These are phyloP conservation scores for Bujurquina vittata DNA, from an alignment of 2,113 vertebrate species.

Conservation along the genomic window DNA sequence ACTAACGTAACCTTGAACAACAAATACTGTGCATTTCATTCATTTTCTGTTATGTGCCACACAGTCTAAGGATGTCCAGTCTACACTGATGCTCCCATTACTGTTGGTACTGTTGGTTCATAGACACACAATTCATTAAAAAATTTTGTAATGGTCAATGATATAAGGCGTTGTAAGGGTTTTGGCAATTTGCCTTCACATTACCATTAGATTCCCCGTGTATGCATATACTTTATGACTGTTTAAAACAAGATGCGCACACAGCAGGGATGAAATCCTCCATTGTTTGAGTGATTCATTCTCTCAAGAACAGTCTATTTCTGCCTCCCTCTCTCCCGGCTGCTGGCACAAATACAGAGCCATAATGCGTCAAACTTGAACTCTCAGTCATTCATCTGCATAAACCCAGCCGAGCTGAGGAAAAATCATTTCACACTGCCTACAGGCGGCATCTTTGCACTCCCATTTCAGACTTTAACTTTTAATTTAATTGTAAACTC, in stretches of 20 bases:
- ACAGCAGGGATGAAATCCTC: constrained; percentile 11
- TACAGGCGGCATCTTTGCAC: constrained; percentile 13
- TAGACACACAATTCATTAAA: background rate
- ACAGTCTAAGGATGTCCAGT: background rate
- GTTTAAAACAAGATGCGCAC: background rate
- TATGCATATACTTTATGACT: background rate
- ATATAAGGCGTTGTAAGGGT: background rate
- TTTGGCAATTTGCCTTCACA: background rate
- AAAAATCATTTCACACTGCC: constrained; percentile 35
- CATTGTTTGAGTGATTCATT: constrained; percentile 38
- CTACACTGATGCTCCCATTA: background rate
- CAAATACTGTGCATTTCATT: background rate
- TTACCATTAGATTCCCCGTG: background rate
- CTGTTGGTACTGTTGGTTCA: background rate
- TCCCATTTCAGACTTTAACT: background rate
- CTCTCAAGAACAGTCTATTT: constrained; percentile 32
- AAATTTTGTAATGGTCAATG: background rate
- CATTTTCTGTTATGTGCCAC: background rate
- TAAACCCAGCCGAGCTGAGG: constrained; percentile 30
- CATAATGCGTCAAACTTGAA: constrained; percentile 52
- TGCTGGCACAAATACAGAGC: constrained; percentile 46
- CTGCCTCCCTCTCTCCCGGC: constrained; percentile 20
- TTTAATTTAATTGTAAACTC: background rate
- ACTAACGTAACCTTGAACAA: background rate
- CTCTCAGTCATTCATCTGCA: constrained; percentile 42